These are phyloP conservation scores for Phaedon cochleariae DNA, from an alignment of 2,888 invertebrate genomes.

Conservation along the genomic window DNA sequence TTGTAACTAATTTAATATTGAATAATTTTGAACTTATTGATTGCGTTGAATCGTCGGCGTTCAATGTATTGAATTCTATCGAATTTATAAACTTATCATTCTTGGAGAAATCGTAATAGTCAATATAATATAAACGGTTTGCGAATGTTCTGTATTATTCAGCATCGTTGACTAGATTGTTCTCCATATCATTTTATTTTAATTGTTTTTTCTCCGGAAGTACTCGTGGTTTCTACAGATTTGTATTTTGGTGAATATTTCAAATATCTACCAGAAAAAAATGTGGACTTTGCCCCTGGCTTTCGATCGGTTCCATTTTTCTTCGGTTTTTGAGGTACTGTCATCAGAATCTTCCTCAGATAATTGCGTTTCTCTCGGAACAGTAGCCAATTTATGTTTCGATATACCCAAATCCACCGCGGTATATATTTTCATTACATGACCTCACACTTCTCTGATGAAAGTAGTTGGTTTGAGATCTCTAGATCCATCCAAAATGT, in stretches of 20 bases:
- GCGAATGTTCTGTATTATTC: too few relatives aligned
- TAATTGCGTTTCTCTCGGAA: not conserved
- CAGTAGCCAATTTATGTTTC: conserved; percentile 6
- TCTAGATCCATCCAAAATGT: conserved; percentile 13
- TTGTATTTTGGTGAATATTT: conserved; percentile 3
- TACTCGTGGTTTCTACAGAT: not conserved
- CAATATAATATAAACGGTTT: not conserved
- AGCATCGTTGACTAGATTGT: conserved; percentile 7
- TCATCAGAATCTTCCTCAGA: conserved; percentile 1
- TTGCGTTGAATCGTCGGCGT: not conserved
- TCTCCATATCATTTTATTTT: not conserved
- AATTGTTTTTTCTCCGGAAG: not conserved
- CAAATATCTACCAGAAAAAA: conserved; percentile 1
- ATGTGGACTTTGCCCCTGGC: conserved; percentile 1
- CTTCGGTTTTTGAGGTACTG: not conserved
- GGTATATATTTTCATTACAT: conserved; percentile 3
- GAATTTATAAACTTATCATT: conserved; percentile 4
- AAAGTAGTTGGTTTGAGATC: conserved; percentile 13
- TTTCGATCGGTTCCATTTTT: conserved; percentile 5
- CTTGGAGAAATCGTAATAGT: conserved; percentile 1
- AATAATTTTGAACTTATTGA: not conserved
- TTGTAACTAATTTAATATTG: conserved; percentile 11
- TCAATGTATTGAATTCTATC: not conserved
- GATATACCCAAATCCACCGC: conserved; percentile 6
- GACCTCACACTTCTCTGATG: conserved; percentile 10